Conservation (phyloP, 2,113 vertebrate species). For the Penelope pileata region DNA sequence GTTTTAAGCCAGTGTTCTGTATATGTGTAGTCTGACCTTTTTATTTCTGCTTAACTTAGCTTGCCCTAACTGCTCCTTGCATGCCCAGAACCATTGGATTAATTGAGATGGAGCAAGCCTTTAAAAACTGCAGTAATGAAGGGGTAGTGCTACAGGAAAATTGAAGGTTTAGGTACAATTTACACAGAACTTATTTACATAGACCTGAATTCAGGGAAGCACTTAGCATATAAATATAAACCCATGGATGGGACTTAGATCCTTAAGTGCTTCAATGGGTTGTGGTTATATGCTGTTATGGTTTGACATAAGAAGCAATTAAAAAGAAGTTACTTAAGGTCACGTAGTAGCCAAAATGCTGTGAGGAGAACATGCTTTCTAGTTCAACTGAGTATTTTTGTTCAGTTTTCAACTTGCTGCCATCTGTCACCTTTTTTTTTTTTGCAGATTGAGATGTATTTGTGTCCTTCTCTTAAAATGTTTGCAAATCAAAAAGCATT, state of each 20-base stretch:
- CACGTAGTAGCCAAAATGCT: constrained; percentile 9
- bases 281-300: not conserved
- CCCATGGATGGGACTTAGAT: not conserved
- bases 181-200: not conserved
- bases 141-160: not conserved
- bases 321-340: constrained; percentile 37
- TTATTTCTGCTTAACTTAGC: not conserved
- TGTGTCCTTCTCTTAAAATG: constrained; percentile 37
- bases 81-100: not conserved
- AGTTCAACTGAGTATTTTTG: constrained; percentile 1
- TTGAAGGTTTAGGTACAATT: not conserved
- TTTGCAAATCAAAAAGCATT: constrained; percentile 75
- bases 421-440: constrained; percentile 62
- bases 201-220: not conserved
- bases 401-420: constrained; percentile 31
- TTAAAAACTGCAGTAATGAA: not conserved
- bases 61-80: not conserved
- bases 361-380: constrained; percentile 4
- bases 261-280: constrained; percentile 15
- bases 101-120: not conserved
- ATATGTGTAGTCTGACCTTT: not conserved
- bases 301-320: constrained; percentile 36
- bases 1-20: not conserved
- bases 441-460: constrained; percentile 45
- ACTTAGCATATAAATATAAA: not conserved